Percentiles rank a stretch among this genome's conserved stretches.
phyloP scores from a whole-genome alignment of 64 coral and sea anemone genomes.

The Montipora cactus region DNA sequence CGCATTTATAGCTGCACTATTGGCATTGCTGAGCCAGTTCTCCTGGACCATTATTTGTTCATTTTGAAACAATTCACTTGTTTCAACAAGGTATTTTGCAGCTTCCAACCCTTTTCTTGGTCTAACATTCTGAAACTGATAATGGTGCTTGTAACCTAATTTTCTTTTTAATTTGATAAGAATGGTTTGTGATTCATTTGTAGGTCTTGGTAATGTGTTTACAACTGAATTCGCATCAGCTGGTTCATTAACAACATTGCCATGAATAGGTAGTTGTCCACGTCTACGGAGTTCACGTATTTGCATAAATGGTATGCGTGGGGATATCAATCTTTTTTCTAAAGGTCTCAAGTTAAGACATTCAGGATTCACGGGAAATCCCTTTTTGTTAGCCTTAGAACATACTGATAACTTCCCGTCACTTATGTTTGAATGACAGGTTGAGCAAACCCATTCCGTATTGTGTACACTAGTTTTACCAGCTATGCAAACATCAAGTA shows the following conservation, averaged over 20 bases:
- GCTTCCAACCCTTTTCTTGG: conserved; percentile 1
- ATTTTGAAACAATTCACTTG: no score
- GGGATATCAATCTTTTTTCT: conserved; percentile 3
- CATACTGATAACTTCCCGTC: no score
- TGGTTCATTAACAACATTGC: conserved; percentile 6
- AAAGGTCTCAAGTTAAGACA: conserved; percentile 4
- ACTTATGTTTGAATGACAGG: no score
- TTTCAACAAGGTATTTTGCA: conserved; percentile 11
- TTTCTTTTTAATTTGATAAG: neutral
- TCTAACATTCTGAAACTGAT: neutral
- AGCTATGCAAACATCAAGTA: conserved; percentile 16
- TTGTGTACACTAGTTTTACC: conserved; percentile 29
- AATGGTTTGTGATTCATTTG: neutral
- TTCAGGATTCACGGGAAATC: no score
- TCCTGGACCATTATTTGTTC: conserved; percentile 31
- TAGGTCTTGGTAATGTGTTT: conserved; percentile 17
- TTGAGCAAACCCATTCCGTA: conserved; percentile 16
- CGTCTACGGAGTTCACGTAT: no score
- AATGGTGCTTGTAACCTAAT: conserved; percentile 19
- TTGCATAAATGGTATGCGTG: no score
- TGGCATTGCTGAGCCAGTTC: conserved; percentile 2
- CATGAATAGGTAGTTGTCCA: no score
- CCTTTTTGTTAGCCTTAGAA: no score
- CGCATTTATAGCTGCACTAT: neutral
- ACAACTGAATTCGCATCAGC: conserved; percentile 49